Evolutionary conservation across 92 coral and sea anemone species (phyloP), one percentile per base, ranked within the genome.

Genomic region (Palythoa heliodiscus): DNA sequence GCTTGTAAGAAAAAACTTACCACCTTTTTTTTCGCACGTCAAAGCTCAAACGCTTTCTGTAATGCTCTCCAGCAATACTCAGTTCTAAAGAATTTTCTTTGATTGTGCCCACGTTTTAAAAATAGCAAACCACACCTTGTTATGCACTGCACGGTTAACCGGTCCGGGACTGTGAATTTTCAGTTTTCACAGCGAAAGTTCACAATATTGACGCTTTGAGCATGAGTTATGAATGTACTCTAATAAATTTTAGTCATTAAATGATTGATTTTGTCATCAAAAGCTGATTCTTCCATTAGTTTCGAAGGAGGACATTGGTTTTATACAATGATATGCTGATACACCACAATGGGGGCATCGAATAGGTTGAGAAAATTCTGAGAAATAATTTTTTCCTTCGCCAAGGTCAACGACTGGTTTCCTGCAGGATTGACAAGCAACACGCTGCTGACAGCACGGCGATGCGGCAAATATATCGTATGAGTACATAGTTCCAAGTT

Each of bases 391-490:
- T 90, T 87, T 77, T 43, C 93, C 98, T 57, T 91, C 89, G 29
- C 87, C 95, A 2, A 95, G 71, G 77, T 91, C 92, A 12, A 92
- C 87, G 24, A 96, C 99, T 17, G 99, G 99, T 73, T 96, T 96
- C 16, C 98, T 93, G 73, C 99, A 96, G 16, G 92, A 83, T 58
- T 95, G 97, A 83, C 99, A 96, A 47, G 98, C 96, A 14, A 94
- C 95, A 13, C 97, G 88, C 24, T 93, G 95, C 38, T 92, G 93
- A 80, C 99, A 96, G 60, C 99, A 96, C 7, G 99, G 99, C 15
- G 98, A 91, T 4, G 99, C 99, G 11, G 99, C 99, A 76, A 96
- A 94, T 60, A 96, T 96, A 87, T 96, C 99, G 73, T 96, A 96
- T 15, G 95, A 91, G 82, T 96, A 96, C 78, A 96, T 87, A 11